Percentiles rank a stretch among this genome's conserved stretches.
Conservation (phyloP, 2,113 vertebrate species). For the Arothron firmamentum region DNA sequence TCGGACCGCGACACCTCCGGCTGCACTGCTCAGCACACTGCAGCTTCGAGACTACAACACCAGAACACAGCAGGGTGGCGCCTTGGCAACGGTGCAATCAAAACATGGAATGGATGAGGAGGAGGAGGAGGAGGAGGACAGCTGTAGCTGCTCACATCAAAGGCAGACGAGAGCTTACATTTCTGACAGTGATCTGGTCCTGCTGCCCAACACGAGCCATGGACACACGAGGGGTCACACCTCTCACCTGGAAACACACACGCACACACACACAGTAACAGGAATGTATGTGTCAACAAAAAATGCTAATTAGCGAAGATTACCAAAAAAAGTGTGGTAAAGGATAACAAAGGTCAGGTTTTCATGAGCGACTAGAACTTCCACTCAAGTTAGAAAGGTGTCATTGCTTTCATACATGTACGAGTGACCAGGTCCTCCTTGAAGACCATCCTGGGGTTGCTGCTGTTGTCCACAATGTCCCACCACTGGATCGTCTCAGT, state of each 20-base stretch:
- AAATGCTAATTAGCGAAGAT: too few relatives aligned
- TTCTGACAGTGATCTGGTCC: conserved; percentile 86
- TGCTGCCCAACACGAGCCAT: conserved; percentile 84
- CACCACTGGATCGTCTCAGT: conserved; percentile 82
- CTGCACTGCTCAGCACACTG: conserved; percentile 91
- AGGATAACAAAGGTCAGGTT: too few relatives aligned
- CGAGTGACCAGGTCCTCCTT: neutral
- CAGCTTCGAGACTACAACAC: conserved; percentile 77
- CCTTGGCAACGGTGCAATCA: too few relatives aligned
- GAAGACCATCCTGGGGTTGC: conserved; percentile 23
- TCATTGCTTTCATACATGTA: conserved; percentile 31
- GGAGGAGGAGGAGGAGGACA: too few relatives aligned
- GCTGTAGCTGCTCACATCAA: too few relatives aligned
- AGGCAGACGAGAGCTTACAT: conserved; percentile 66
- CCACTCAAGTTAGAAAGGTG: neutral
- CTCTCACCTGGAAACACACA: conserved; percentile 74
- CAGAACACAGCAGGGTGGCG: neutral
- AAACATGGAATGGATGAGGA: too few relatives aligned
- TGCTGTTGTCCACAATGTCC: conserved; percentile 76
- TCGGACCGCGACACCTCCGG: conserved; percentile 80
- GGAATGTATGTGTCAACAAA: neutral
- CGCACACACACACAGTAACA: neutral
- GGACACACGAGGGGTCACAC: conserved; percentile 80
- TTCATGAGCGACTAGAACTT: too few relatives aligned
- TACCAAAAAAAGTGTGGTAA: too few relatives aligned